Evolutionary conservation across 1,140 invertebrate genomes (phyloP).

Genomic region (Capitella teleta): DNA sequence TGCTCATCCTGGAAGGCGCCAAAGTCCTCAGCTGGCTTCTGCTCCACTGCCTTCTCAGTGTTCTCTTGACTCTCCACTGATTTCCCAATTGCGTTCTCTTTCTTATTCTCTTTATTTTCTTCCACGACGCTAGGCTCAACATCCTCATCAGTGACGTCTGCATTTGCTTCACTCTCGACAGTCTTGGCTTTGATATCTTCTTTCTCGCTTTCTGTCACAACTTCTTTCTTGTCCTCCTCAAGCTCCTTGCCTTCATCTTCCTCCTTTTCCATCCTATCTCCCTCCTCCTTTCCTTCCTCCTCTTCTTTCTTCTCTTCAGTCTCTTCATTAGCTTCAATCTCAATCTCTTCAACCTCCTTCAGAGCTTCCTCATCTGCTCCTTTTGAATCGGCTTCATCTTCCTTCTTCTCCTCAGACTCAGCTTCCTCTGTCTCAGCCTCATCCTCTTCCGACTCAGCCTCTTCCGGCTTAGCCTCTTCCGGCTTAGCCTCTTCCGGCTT

Average conservation of each 20-base stretch:
- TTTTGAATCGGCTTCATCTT: neutral
- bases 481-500: slow-evolving; percentile 8
- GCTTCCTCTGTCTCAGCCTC: slow-evolving; percentile 12
- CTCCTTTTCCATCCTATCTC: neutral
- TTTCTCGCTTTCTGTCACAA: no score
- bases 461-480: slow-evolving; percentile 10
- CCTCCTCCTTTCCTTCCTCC: slow-evolving; percentile 2
- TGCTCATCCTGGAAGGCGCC: neutral
- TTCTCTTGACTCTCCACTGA: no score
- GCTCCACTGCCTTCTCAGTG: neutral
- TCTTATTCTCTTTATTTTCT: no score
- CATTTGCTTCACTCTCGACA: slow-evolving; percentile 1
- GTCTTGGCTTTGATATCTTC: neutral
- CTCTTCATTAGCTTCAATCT: neutral
- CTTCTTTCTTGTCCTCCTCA: no score
- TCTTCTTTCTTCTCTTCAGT: neutral
- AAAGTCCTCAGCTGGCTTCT: neutral
- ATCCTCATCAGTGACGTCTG: no score
- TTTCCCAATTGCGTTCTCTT: no score
- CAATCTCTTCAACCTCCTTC: slow-evolving; percentile 1
- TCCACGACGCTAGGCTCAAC: no score
- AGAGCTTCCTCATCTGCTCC: neutral
- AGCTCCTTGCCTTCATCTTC: slow-evolving; percentile 2
- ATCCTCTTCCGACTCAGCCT: slow-evolving; percentile 1
- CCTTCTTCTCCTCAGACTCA: neutral